A percentile compares a stretch with the other conserved stretches of the same genome.
These are phyloP conservation scores for Speoplatyrhinus poulsoni DNA, from an alignment of 2,113 vertebrate genomes.

Conservation along the genomic window DNA sequence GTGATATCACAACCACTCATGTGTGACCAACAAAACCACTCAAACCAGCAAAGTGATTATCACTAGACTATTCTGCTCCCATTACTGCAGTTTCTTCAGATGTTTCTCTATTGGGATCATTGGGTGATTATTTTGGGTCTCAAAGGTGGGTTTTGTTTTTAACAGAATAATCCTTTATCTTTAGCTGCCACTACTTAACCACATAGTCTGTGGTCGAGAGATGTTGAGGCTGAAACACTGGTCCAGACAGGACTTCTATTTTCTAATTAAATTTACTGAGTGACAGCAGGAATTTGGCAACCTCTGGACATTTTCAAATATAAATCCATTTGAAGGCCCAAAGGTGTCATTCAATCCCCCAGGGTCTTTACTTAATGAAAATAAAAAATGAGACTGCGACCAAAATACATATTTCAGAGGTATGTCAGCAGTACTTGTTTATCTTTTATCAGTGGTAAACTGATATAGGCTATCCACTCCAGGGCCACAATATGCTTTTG, in stretches of 20 bases:
- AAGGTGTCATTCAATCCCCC: conserved; percentile 5
- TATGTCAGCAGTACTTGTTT: conserved; percentile 7
- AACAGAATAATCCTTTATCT: neutral
- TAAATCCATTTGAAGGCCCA: conserved; percentile 27
- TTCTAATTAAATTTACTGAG: conserved; percentile 35
- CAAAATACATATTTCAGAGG: neutral
- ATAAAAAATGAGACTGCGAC: conserved; percentile 11
- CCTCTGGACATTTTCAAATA: conserved; percentile 41
- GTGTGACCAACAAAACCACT: too few relatives aligned
- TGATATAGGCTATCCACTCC: too few relatives aligned
- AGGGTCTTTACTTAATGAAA: neutral
- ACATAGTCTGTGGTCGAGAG: neutral
- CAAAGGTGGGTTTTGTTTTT: too few relatives aligned
- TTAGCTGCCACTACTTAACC: conserved; percentile 22
- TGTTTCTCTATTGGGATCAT: too few relatives aligned
- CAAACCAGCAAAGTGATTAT: too few relatives aligned
- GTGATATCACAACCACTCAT: too few relatives aligned
- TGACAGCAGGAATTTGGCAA: conserved; percentile 43
- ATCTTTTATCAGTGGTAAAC: too few relatives aligned
- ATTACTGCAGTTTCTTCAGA: too few relatives aligned
- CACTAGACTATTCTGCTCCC: too few relatives aligned
- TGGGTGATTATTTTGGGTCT: too few relatives aligned
- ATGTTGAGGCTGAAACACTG: too few relatives aligned
- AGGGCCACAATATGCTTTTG: too few relatives aligned
- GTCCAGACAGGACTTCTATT: neutral